Conservation (phyloP, 2,888 invertebrate species). For the Cryptocephalus moraei region DNA sequence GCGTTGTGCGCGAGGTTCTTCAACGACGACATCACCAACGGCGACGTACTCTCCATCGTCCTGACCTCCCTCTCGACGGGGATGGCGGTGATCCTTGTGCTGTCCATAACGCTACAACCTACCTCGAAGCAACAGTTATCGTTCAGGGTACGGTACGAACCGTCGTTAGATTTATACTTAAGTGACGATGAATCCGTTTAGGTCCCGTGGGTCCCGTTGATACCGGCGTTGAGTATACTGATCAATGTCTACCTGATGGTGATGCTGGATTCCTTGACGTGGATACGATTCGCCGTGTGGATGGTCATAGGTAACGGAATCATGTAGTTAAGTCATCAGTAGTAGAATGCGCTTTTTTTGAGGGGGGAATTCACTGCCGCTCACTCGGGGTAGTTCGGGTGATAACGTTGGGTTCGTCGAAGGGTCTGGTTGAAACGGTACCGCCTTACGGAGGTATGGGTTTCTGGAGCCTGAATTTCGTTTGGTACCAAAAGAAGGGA, state of each 20-base stretch:
- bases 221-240: conserved; percentile 73
- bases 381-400: too few species aligned
- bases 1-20: conserved; percentile 30
- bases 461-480: too few species aligned
- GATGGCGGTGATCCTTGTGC: conserved; percentile 35
- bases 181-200: conserved; percentile 32
- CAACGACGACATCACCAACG: conserved; percentile 29
- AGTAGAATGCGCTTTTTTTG: too few species aligned
- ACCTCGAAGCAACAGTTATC: conserved; percentile 50
- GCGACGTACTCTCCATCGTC: conserved; percentile 29
- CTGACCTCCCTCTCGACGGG: conserved; percentile 23
- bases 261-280: conserved; percentile 64
- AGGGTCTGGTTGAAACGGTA: too few species aligned
- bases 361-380: too few species aligned
- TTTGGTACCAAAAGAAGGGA: too few species aligned
- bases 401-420: too few species aligned
- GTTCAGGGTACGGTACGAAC: conserved; percentile 38
- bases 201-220: conserved; percentile 74
- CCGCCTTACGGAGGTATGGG: too few species aligned
- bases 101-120: conserved; percentile 50
- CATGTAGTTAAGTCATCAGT: too few species aligned
- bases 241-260: conserved; percentile 80
- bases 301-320: conserved; percentile 56
- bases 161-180: background rate
- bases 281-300: conserved; percentile 79